These are phyloP conservation scores for Pimpla rufipes DNA, from an alignment of 2,888 invertebrate genomes.

Conservation along the genomic window DNA sequence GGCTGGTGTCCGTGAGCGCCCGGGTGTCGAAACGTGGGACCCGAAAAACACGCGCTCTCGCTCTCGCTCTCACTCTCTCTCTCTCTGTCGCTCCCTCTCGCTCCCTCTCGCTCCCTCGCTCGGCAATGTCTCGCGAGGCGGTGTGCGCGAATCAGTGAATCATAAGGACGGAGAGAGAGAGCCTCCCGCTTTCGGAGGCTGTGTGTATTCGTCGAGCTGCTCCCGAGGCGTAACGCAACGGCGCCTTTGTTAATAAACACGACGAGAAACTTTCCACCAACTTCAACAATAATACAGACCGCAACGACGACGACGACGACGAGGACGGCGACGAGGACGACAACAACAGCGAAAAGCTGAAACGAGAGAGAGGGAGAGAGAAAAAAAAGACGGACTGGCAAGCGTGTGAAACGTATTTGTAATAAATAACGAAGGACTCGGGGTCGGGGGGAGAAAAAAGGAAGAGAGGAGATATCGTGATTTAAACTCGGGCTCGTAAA, in stretches of 20 bases:
- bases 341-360: neutral
- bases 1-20: slow-evolving; percentile 79
- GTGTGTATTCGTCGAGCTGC: too few species aligned
- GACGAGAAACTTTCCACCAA: too few species aligned
- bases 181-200: too few species aligned
- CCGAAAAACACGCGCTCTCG: slow-evolving; percentile 52
- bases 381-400: neutral
- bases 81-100: too few species aligned
- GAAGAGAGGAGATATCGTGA: slow-evolving; percentile 30
- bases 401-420: neutral
- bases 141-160: slow-evolving; percentile 33
- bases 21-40: slow-evolving; percentile 73
- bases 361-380: slow-evolving; percentile 4
- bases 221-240: too few species aligned
- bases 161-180: slow-evolving; percentile 24
- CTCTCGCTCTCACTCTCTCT: slow-evolving; percentile 44
- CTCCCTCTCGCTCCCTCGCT: slow-evolving; percentile 16
- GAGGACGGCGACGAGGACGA: too few species aligned
- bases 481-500: slow-evolving; percentile 3
- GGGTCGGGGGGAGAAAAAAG: slow-evolving; percentile 12
- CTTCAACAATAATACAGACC: too few species aligned
- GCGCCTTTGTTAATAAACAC: too few species aligned
- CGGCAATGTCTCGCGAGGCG: slow-evolving; percentile 31
- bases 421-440: neutral
- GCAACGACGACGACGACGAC: too few species aligned